These are phyloP conservation scores for Caranx ignobilis DNA, from an alignment of 2,113 vertebrate genomes.

Conservation along the genomic window DNA sequence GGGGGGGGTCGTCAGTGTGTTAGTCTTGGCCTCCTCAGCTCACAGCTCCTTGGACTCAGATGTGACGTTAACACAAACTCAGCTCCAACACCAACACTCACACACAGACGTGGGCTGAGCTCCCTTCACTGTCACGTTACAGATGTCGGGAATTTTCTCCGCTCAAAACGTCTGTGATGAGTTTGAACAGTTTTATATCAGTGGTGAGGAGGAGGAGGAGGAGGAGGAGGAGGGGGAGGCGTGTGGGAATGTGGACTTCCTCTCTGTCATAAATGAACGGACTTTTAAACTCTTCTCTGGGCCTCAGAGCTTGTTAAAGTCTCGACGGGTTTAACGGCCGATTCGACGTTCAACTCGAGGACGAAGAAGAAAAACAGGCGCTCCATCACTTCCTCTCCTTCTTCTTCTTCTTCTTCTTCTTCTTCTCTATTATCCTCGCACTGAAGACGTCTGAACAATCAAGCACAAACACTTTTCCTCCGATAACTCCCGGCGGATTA, in stretches of 20 bases:
- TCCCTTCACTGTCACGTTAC: constrained; percentile 7
- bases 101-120: constrained; percentile 14
- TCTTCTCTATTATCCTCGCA: constrained; percentile 41
- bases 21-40: constrained; percentile 38
- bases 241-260: constrained; percentile 1
- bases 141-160: not conserved
- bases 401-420: too few species aligned
- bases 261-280: not conserved
- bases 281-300: constrained; percentile 33
- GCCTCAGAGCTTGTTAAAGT: constrained; percentile 35
- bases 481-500: constrained; percentile 57
- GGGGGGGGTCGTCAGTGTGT: constrained; percentile 27
- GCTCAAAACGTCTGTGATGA: not conserved
- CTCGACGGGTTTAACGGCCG: constrained; percentile 40
- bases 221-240: too few species aligned
- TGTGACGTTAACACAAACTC: constrained; percentile 23
- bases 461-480: constrained; percentile 28
- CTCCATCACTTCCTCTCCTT: constrained; percentile 24
- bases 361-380: constrained; percentile 35
- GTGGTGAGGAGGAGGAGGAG: not conserved
- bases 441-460: constrained; percentile 50
- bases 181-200: not conserved
- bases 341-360: not conserved
- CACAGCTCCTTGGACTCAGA: constrained; percentile 14
- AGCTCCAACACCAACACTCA: constrained; percentile 23